Evolutionary conservation across 2,797 vertebrate genomes (phyloP).

Genomic region (Diplodus puntazzo): DNA sequence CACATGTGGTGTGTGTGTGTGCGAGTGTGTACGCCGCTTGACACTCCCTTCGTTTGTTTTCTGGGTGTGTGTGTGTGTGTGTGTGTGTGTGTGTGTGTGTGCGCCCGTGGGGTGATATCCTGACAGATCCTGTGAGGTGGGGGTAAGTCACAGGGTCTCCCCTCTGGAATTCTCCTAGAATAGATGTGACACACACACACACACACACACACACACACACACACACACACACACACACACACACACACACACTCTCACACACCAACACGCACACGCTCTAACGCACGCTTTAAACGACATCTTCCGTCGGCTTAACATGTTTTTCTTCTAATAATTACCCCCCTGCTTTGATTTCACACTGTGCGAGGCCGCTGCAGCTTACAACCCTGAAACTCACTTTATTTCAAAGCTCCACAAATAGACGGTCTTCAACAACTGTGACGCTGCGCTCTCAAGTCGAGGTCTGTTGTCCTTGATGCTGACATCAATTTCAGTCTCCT

Average conservation of each 20-base stretch:
- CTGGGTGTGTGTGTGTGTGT: conserved; percentile 4
- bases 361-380: neutral
- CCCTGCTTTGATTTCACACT: neutral
- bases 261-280: conserved; percentile 24
- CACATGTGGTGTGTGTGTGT: neutral
- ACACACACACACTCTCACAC: conserved; percentile 39
- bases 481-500: neutral
- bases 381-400: conserved; percentile 30
- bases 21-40: conserved; percentile 21
- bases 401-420: conserved; percentile 17
- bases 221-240: conserved; percentile 46
- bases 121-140: conserved; percentile 81
- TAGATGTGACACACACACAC: conserved; percentile 70
- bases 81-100: conserved; percentile 33
- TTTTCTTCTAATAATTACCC: conserved; percentile 33
- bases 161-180: conserved; percentile 86
- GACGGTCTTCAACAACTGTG: conserved; percentile 1
- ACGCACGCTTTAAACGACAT: conserved; percentile 44
- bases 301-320: conserved; percentile 47
- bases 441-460: neutral
- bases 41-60: conserved; percentile 38
- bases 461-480: conserved; percentile 22
- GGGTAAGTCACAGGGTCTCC: conserved; percentile 85
- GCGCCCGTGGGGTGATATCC: conserved; percentile 72
- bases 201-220: conserved; percentile 34